Conservation (phyloP, 2,888 invertebrate genomes). For the Cryptosula pallasiana region DNA sequence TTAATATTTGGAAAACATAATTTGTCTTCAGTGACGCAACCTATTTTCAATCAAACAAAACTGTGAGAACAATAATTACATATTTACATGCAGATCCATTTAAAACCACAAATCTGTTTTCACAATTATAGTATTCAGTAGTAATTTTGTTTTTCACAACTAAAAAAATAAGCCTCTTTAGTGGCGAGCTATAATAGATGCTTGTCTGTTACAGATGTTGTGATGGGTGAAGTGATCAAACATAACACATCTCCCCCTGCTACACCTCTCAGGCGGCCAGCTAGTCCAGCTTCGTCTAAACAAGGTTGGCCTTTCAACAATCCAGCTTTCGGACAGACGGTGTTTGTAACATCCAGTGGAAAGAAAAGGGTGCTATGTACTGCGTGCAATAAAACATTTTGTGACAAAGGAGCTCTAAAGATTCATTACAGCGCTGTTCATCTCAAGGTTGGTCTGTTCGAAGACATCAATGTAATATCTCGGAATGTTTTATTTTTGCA, state of each 20-base stretch:
- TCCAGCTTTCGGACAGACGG: constrained; percentile 22
- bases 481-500: too few species aligned
- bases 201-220: not conserved
- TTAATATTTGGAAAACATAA: too few species aligned
- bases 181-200: too few species aligned
- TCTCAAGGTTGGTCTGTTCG: constrained; percentile 32
- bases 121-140: too few species aligned
- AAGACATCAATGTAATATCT: too few species aligned
- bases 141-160: too few species aligned
- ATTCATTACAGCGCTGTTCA: constrained; percentile 99
- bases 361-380: constrained; percentile 97
- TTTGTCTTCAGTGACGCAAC: too few species aligned
- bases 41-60: too few species aligned
- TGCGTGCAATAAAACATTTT: constrained; percentile 96
- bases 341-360: constrained; percentile 40
- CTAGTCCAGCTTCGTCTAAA: constrained; percentile 2
- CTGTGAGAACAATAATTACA: too few species aligned
- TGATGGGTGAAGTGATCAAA: not conserved
- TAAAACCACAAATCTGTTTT: too few species aligned
- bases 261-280: not conserved
- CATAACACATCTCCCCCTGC: not conserved
- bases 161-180: too few species aligned
- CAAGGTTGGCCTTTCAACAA: constrained; percentile 21
- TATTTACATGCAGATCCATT: too few species aligned
- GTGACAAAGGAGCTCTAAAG: constrained; percentile 98